Conservation (phyloP, 2,888 invertebrate species). For the Megamerina dolium region DNA sequence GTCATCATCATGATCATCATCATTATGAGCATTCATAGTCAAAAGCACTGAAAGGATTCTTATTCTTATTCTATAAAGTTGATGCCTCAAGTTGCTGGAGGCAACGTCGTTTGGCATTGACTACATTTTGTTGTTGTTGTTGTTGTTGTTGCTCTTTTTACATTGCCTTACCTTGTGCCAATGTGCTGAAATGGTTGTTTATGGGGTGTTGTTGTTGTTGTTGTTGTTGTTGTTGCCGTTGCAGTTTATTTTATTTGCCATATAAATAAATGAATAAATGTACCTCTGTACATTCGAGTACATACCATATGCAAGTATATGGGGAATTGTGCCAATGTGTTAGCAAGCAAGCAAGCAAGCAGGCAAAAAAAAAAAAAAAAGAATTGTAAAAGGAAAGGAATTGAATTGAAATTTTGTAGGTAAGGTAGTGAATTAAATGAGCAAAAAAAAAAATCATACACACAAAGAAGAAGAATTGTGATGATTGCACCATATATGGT, state of each 20-base stretch:
- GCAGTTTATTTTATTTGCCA: not conserved
- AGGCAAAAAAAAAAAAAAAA: not conserved
- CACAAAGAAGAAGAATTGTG: too few relatives aligned
- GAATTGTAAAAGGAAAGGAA: not conserved
- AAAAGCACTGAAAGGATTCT: not conserved
- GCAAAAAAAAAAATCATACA: too few relatives aligned
- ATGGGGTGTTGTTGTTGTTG: conserved; percentile 5
- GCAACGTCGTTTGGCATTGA: not conserved
- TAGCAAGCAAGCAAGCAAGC: conserved; percentile 16
- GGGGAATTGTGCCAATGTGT: conserved; percentile 26
- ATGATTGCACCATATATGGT: not conserved
- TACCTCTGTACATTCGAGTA: not conserved
- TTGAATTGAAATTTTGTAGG: not conserved
- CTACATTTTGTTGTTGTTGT: conserved; percentile 6
- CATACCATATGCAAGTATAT: conserved; percentile 1
- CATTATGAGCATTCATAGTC: not conserved
- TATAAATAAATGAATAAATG: too few relatives aligned
- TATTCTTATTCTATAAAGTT: not conserved
- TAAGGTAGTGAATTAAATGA: not conserved
- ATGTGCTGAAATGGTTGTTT: not conserved
- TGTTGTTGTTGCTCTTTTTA: conserved; percentile 10
- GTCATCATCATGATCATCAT: not conserved
- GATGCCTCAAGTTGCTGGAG: too few relatives aligned
- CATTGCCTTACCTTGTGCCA: not conserved
- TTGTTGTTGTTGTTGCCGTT: conserved; percentile 7